phyloP scores from a whole-genome alignment of 2,113 vertebrate genomes.

The Elanus axillaris region DNA sequence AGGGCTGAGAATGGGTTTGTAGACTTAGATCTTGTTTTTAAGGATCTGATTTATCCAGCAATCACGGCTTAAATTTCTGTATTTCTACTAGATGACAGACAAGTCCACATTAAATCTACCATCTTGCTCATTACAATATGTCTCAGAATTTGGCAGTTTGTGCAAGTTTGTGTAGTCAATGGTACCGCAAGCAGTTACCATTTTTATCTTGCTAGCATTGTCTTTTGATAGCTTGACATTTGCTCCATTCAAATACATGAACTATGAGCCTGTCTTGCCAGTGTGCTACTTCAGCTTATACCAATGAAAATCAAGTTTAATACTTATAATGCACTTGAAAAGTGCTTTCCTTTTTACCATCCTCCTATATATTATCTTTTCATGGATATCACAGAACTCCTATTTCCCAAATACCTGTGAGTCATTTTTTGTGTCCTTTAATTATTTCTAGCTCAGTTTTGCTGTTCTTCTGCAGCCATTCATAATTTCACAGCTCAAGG shows the following conservation, averaged over 20 bases:
- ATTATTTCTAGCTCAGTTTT: background rate
- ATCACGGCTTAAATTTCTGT: background rate
- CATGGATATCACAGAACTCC: background rate
- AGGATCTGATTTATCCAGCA: background rate
- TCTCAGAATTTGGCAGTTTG: background rate
- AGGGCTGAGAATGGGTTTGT: background rate
- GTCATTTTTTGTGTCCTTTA: background rate
- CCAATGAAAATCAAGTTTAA: background rate
- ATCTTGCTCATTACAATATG: background rate
- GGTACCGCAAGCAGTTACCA: background rate
- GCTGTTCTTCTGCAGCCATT: background rate
- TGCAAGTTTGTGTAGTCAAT: background rate
- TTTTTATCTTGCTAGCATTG: background rate
- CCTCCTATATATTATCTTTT: background rate
- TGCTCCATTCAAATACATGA: background rate
- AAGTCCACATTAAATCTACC: background rate
- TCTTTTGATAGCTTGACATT: background rate
- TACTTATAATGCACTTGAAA: background rate
- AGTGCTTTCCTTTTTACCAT: background rate
- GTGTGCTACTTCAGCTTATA: background rate
- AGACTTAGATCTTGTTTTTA: background rate
- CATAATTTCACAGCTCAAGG: background rate
- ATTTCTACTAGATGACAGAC: background rate
- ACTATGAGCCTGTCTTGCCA: background rate
- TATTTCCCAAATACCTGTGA: background rate